Percentiles rank a stretch among this genome's conserved stretches.
These are phyloP conservation scores for Podocnemis expansa DNA, from an alignment of 2,113 vertebrate species.

Conservation along the genomic window DNA sequence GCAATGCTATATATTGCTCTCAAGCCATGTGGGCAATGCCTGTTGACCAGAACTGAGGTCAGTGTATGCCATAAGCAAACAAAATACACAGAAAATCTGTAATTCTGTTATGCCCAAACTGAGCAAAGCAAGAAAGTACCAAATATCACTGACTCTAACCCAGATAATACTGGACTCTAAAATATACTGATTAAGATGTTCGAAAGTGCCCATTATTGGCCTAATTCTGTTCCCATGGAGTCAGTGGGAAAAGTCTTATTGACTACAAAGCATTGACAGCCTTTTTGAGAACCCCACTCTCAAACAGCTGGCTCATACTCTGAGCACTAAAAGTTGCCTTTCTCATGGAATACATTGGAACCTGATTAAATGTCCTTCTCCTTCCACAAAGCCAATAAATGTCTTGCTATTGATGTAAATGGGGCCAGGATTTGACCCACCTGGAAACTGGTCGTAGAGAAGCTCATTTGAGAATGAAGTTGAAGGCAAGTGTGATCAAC, in stretches of 20 bases:
- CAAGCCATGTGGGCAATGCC: neutral
- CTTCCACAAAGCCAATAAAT: neutral
- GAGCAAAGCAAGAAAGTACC: neutral
- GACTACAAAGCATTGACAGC: neutral
- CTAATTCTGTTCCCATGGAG: neutral
- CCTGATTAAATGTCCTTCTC: neutral
- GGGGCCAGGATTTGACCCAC: neutral
- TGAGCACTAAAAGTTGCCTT: neutral
- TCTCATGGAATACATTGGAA: neutral
- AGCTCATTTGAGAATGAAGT: rapidly evolving
- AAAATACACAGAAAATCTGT: neutral
- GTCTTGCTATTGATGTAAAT: neutral
- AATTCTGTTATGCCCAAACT: neutral
- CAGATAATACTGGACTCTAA: neutral
- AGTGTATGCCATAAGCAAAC: neutral
- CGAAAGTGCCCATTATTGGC: neutral
- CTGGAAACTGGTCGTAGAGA: neutral
- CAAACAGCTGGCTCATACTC: neutral
- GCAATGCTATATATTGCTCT: neutral
- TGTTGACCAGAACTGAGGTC: neutral
- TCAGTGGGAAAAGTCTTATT: neutral
- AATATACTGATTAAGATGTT: neutral
- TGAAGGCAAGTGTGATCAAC: neutral
- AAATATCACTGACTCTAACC: neutral
- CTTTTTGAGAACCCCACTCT: neutral